Evolutionary conservation across 2,797 vertebrate genomes (phyloP), one percentile per base, ranked within the genome.

Genomic region (Alouatta caraya): DNA sequence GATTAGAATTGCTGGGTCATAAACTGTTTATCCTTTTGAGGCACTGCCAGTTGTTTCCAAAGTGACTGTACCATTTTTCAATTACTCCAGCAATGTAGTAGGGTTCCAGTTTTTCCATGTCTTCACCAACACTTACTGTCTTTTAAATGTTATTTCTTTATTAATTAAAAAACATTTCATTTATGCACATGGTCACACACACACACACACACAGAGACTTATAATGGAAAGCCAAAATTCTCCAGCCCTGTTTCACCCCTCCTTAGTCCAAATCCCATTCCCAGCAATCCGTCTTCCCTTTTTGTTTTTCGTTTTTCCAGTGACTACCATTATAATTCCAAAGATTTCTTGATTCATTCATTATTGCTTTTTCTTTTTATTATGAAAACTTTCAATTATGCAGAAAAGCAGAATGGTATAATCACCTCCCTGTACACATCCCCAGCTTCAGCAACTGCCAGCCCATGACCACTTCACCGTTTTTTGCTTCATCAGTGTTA

Each of bases 291-390:
- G 19, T 10, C 44, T 59, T 33, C 28, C 64, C 7, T 61, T 84
- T 50, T 57, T 15, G 28, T 46, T 64, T 64, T 81, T 3, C 11
- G 6, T 82, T 73, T 76, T 39, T 86, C 37, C 21, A 28, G 30
- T 55, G 78, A n/a, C 70, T 79, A 11, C 26, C 57, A 44, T 86
- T 30, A 17, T 89, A 76, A 89, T 76, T 85, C 48, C 42, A 57
- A 90, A 93, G 44, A 78, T 52, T 64, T 93, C 67, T 96, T 48
- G n/a, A 44, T 96, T 94, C 13, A 76, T 44, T 94, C 24, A 59
- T 52, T 96, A 3, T 76, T 61, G 8, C 9, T 4, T 44, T 76
- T 10, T 52, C 81, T 83, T 92, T 87, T 83, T 76, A 44, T 26
- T 73, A 39, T 50, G 33, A 82, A 94, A 93, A 72, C 70, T 86